Conservation (phyloP, 2,888 invertebrate genomes). For the Apodemia zela region DNA sequence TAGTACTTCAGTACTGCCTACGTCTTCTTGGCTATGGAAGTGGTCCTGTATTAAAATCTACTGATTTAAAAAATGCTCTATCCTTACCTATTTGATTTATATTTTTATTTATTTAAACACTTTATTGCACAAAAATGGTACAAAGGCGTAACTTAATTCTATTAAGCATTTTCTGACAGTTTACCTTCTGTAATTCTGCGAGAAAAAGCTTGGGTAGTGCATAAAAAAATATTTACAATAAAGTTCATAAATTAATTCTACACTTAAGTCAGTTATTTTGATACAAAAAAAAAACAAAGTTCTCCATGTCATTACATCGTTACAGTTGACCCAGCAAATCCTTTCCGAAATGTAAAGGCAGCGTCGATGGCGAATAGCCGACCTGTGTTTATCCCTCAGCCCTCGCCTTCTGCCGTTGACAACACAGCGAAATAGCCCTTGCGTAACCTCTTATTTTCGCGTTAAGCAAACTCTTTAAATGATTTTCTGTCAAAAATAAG, state of each 20-base stretch:
- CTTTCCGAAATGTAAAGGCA: slow-evolving; percentile 53
- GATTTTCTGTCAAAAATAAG: slow-evolving; percentile 12
- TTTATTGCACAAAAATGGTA: too few relatives aligned
- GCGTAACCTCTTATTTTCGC: slow-evolving; percentile 46
- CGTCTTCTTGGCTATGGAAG: too few relatives aligned
- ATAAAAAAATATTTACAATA: too few relatives aligned
- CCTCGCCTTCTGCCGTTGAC: slow-evolving; percentile 63
- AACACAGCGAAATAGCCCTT: slow-evolving; percentile 60
- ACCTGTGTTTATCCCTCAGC: slow-evolving; percentile 46
- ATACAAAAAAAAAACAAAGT: not conserved
- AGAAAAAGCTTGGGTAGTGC: too few relatives aligned
- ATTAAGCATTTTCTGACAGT: too few relatives aligned
- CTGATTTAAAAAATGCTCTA: too few relatives aligned
- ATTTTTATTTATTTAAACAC: too few relatives aligned
- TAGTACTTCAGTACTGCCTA: too few relatives aligned
- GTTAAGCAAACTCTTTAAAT: slow-evolving; percentile 5
- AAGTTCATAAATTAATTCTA: not conserved
- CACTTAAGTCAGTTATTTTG: not conserved
- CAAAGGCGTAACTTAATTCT: too few relatives aligned
- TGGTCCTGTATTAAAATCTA: too few relatives aligned
- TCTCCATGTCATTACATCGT: slow-evolving; percentile 37
- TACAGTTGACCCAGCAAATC: slow-evolving; percentile 53
- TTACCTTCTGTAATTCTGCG: too few relatives aligned
- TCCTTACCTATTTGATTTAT: too few relatives aligned
- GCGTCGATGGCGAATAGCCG: slow-evolving; percentile 45